Evolutionary conservation across 2,888 invertebrate genomes (phyloP).

Genomic region (Lymantria dispar): DNA sequence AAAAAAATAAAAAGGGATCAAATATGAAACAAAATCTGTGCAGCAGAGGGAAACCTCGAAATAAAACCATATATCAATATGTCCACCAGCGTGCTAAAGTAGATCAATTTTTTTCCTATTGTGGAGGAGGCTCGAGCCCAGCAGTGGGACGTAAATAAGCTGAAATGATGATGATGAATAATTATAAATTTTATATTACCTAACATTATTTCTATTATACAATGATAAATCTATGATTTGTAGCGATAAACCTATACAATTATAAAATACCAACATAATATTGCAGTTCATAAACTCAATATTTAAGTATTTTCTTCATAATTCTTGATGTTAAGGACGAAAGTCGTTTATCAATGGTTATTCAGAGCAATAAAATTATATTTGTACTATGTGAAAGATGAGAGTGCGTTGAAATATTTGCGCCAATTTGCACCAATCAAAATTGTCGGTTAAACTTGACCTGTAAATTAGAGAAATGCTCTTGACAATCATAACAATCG

Average conservation of each 20-base stretch:
- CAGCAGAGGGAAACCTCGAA: too few relatives aligned
- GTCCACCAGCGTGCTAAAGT: too few relatives aligned
- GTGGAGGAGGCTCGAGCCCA: too few relatives aligned
- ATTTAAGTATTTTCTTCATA: background rate
- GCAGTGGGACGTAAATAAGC: too few relatives aligned
- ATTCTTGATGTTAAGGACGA: background rate
- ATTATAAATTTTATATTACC: background rate
- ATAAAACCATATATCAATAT: too few relatives aligned
- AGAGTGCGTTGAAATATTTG: conserved; percentile 34
- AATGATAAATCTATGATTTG: conserved; percentile 22
- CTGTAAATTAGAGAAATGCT: conserved; percentile 39
- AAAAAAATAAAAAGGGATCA: too few relatives aligned
- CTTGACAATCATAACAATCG: conserved; percentile 19
- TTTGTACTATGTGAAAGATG: conserved; percentile 33
- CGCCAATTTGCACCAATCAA: conserved; percentile 64
- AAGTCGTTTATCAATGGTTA: conserved; percentile 1
- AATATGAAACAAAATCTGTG: too few relatives aligned
- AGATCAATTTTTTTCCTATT: too few relatives aligned
- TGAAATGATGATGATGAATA: too few relatives aligned
- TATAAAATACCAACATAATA: conserved; percentile 10
- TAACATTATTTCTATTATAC: background rate
- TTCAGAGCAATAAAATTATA: conserved; percentile 2
- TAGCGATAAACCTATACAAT: conserved; percentile 23
- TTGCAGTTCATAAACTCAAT: background rate
- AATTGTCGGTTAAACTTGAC: conserved; percentile 53